These are phyloP conservation scores for Orcinus orca DNA, from an alignment of 2,113 vertebrate species.

Conservation along the genomic window DNA sequence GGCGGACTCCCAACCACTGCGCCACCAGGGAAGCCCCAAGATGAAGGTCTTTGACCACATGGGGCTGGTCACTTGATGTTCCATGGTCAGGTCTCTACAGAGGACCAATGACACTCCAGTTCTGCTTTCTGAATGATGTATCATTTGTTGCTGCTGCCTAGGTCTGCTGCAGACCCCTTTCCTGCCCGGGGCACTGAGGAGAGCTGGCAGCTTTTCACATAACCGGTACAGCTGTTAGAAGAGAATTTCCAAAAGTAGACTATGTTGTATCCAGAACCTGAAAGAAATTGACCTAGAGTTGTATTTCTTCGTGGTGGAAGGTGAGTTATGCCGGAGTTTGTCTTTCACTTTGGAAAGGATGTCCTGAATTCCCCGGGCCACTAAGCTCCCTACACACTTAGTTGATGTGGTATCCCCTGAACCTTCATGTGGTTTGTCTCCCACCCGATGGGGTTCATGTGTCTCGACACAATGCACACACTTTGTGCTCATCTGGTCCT, in stretches of 20 bases:
- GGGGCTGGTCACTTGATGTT: background rate
- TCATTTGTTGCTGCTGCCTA: background rate
- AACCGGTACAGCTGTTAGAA: background rate
- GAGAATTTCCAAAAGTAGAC: background rate
- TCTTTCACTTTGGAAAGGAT: background rate
- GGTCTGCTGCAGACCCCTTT: background rate
- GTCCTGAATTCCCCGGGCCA: background rate
- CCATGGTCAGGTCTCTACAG: background rate
- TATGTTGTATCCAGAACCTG: background rate
- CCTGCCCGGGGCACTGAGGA: background rate
- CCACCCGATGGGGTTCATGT: accelerated
- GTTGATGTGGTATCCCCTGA: background rate
- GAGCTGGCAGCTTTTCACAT: background rate
- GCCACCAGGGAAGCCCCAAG: background rate
- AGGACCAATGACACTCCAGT: background rate
- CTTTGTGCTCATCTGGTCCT: background rate
- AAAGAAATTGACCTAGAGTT: background rate
- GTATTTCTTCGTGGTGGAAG: background rate
- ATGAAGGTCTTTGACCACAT: background rate
- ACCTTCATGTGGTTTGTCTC: background rate
- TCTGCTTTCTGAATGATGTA: background rate
- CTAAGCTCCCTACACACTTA: background rate
- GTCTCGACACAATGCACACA: background rate
- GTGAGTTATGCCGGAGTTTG: background rate
- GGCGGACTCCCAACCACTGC: too few species aligned